A percentile compares a stretch with the other conserved stretches of the same genome.
phyloP scores from a whole-genome alignment of 2,888 invertebrate species.

The Philonicus albiceps region DNA sequence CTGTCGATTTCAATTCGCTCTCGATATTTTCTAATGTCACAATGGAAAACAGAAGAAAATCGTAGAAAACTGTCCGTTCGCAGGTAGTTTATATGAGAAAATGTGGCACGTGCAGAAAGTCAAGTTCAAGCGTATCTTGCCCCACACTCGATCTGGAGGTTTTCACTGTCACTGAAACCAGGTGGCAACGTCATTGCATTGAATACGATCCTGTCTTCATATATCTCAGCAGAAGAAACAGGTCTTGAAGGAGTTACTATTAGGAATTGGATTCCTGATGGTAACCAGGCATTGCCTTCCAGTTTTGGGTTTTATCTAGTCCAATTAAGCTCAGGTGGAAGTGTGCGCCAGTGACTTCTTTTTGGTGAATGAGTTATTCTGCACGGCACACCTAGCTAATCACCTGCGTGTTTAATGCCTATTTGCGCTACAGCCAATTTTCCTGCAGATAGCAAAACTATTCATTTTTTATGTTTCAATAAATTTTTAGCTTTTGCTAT shows the following conservation, averaged over 20 bases:
- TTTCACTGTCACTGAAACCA: background rate
- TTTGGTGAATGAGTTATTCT: background rate
- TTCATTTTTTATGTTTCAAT: background rate
- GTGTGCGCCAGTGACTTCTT: background rate
- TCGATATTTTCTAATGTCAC: constrained; percentile 18
- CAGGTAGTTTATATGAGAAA: background rate
- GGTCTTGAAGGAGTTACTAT: background rate
- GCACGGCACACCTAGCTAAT: background rate
- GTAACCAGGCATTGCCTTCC: background rate
- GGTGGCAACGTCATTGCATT: background rate
- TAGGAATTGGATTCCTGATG: background rate
- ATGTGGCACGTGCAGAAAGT: constrained; percentile 28
- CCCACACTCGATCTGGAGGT: background rate
- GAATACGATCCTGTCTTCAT: background rate
- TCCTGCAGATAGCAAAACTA: background rate
- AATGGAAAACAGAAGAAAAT: constrained; percentile 21
- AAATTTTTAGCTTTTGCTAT: background rate
- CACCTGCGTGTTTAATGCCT: background rate
- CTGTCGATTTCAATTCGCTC: background rate
- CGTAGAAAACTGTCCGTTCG: background rate
- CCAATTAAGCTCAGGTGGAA: background rate
- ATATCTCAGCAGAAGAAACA: background rate
- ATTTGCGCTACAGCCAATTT: background rate
- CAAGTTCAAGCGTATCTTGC: constrained; percentile 24
- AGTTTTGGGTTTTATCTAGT: background rate